Evolutionary conservation across 1,140 invertebrate species (phyloP), one percentile per base, ranked within the genome.

Genomic region (Plodia interpunctella): DNA sequence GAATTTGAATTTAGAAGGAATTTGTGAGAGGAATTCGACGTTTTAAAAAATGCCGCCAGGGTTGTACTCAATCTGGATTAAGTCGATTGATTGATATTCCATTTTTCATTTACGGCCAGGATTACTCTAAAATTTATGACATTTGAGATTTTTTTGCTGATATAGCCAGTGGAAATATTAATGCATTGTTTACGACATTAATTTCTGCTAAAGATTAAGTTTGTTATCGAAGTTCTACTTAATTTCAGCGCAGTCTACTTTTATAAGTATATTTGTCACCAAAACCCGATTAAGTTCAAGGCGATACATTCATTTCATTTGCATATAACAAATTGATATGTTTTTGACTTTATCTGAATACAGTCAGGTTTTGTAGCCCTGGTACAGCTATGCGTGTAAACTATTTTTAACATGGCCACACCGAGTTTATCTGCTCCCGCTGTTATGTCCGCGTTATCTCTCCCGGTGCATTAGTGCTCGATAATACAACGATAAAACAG

Each of bases 401-500:
- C 83, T 86, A 86, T 88, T 88, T 86, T 80, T 81, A 88, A 85
- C 86, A 88, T 83, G 86, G 73, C 82, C 85, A 88, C 85, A 87
- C 83, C 64, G 83, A 68, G 76, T 80, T 84, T 87, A 87, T 88
- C 83, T 80, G 83, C 86, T 72, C 77, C 80, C 73, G 86, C 83
- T 85, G 83, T 86, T 86, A 83, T 86, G 83, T 72, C 70, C 67
- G 68, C 64, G 70, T 80, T 88, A 88, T 88, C 86, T 75, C 68
- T 64, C 57, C 64, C 82, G 74, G 81, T 88, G 86, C 86, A 88
- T 88, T 88, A 88, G 86, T 87, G 77, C 72, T 77, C 82, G 86
- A 88, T 88, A 88, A 85, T 67, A 76, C 72, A 70, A 66, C 77
- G 85, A 88, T 88, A 87, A 88, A 81, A 72, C 81, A 80, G 79